phyloP scores from a whole-genome alignment of 2,113 vertebrate genomes.

The Spheniscus mendiculus region DNA sequence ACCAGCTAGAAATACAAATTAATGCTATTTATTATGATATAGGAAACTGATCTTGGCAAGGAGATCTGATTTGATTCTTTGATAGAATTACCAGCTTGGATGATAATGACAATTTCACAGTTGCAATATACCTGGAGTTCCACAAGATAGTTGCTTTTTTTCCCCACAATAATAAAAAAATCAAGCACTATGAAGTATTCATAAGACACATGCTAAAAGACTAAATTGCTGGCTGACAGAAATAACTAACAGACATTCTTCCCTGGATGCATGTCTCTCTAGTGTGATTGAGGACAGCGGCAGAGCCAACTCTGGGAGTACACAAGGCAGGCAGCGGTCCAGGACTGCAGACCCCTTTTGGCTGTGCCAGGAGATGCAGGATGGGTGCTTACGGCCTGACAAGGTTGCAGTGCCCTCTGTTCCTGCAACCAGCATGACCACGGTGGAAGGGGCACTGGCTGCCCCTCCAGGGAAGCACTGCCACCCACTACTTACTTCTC shows the following conservation, averaged over 20 bases:
- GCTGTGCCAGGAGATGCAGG: background rate
- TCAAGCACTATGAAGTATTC: background rate
- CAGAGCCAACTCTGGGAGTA: background rate
- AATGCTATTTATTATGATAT: background rate
- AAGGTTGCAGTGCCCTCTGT: background rate
- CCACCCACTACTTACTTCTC: background rate
- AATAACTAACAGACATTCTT: background rate
- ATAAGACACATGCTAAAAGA: background rate
- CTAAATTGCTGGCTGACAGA: background rate
- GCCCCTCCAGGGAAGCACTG: background rate
- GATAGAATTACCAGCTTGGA: background rate
- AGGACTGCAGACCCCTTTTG: accelerated
- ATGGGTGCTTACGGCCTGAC: background rate
- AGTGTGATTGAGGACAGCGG: background rate
- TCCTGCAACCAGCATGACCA: background rate
- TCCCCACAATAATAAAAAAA: background rate
- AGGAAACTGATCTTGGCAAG: background rate
- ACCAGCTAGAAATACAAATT: background rate
- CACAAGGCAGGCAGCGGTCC: background rate
- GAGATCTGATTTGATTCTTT: background rate
- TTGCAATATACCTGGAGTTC: background rate
- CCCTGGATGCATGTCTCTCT: background rate
- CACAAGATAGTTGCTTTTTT: background rate
- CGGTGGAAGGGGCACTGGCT: background rate
- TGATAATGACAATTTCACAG: background rate